A percentile compares a stretch with the other conserved stretches of the same genome.
Conservation (phyloP, 2,113 vertebrate genomes). For the Callorhinus ursinus region DNA sequence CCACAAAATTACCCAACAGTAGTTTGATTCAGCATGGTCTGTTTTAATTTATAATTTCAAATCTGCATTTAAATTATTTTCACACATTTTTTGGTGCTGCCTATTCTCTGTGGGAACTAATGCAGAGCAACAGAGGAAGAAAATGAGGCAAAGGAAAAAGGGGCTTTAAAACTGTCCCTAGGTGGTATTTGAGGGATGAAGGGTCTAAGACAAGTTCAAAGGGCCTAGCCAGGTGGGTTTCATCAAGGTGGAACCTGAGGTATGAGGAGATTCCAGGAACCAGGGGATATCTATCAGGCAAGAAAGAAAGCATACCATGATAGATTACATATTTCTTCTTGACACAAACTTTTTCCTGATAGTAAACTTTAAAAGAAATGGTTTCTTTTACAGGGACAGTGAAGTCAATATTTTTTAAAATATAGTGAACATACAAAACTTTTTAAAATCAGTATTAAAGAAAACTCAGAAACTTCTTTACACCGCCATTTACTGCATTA, state of each 20-base stretch:
- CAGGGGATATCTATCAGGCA: neutral
- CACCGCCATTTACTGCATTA: neutral
- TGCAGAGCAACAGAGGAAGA: neutral
- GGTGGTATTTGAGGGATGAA: neutral
- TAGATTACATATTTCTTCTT: neutral
- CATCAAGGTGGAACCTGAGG: neutral
- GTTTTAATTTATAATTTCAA: slow-evolving; percentile 1
- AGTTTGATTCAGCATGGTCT: neutral
- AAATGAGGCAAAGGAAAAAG: neutral
- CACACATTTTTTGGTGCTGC: neutral
- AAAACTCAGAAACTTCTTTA: neutral
- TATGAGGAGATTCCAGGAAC: neutral
- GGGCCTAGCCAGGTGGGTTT: neutral
- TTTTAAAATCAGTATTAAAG: neutral
- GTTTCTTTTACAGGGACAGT: neutral
- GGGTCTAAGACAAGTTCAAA: neutral
- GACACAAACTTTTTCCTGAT: neutral
- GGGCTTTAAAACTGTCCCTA: neutral
- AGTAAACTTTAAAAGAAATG: neutral
- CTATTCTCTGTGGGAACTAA: neutral
- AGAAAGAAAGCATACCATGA: neutral
- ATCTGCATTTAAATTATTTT: neutral
- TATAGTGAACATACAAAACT: neutral
- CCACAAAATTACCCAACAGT: neutral
- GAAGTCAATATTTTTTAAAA: neutral